Evolutionary conservation across 2,797 vertebrate species (phyloP), one percentile per base, ranked within the genome.

Genomic region (Alca torda): DNA sequence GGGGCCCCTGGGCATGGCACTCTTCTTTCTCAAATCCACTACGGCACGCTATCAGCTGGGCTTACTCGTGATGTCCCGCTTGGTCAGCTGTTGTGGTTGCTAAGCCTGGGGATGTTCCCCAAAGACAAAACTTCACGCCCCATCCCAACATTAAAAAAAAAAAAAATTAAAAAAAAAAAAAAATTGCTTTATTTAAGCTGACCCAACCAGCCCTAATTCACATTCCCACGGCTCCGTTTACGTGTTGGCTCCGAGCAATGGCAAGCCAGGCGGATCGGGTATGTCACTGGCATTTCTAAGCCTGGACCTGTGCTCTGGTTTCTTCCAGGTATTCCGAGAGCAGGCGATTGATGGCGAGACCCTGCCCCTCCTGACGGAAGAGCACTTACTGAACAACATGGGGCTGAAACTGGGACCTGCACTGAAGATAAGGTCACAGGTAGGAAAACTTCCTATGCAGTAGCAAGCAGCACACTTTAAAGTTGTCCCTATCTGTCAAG

Each of bases 341-440:
- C 99, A 99, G 97, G 99, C 99, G 50, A 99, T 99, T 15, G 99
- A 99, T 4, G 99, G 99, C 3, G 99, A 99, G 98, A 99, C 99
- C 50, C 96, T 99, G 96, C 99, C 99, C 33, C 98, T 99, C 74
- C 98, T 99, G 97, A 99, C 99, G 0, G 99, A 99, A 89, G 99
- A 99, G 96, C 99, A 99, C 96, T 98, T 99, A 84, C 98, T 99
- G 92, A 99, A 98, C 98, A 99, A 99, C 96, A 99, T 99, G 99
- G 99, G 99, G 95, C 98, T 99, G 91, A 99, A 99, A 97, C 98
- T 99, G 48, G 99, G 99, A 25, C 99, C 99, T 2, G 99, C 99
- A 2, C 98, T 99, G 95, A 99, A 99, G 98, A 99, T 99, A 81
- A 98, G 99, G 96, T 99, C 99, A 94, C 99, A 99, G 99, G 99